These are phyloP conservation scores for Ariolimax columbianus DNA, from an alignment of 2,888 invertebrate species.

Conservation along the genomic window DNA sequence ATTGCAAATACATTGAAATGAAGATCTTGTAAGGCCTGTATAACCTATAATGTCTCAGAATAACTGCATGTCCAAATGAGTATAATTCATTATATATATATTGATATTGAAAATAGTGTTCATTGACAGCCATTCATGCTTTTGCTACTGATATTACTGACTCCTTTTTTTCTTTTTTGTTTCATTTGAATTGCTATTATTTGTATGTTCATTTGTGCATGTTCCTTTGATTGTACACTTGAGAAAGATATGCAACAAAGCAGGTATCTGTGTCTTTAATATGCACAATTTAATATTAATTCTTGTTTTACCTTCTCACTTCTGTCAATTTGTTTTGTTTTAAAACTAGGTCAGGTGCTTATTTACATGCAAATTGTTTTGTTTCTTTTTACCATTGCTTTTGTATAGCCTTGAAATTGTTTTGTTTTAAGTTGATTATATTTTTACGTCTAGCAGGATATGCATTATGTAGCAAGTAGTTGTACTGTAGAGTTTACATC, in stretches of 20 bases:
- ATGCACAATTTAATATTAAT: constrained; percentile 9
- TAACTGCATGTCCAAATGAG: neutral
- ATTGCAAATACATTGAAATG: neutral
- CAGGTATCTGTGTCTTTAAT: constrained; percentile 25
- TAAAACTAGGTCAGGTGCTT: constrained; percentile 12
- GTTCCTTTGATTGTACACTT: constrained; percentile 4
- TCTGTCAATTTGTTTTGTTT: neutral
- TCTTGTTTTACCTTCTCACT: neutral
- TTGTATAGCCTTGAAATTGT: constrained; percentile 3
- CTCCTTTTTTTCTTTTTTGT: neutral
- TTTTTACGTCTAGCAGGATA: neutral
- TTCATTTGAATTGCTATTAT: neutral
- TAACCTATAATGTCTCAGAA: neutral
- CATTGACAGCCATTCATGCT: neutral
- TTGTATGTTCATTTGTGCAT: constrained; percentile 17
- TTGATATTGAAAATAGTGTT: neutral
- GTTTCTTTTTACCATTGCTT: constrained; percentile 7
- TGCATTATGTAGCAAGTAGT: neutral
- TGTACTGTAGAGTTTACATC: neutral
- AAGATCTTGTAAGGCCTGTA: neutral
- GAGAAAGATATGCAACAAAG: constrained; percentile 30
- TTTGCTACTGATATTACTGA: neutral
- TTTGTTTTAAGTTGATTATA: neutral
- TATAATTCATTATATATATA: neutral
- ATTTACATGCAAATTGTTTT: neutral